Evolutionary conservation across 2,888 invertebrate species (phyloP).

Genomic region (Himalopsyche tibetana): DNA sequence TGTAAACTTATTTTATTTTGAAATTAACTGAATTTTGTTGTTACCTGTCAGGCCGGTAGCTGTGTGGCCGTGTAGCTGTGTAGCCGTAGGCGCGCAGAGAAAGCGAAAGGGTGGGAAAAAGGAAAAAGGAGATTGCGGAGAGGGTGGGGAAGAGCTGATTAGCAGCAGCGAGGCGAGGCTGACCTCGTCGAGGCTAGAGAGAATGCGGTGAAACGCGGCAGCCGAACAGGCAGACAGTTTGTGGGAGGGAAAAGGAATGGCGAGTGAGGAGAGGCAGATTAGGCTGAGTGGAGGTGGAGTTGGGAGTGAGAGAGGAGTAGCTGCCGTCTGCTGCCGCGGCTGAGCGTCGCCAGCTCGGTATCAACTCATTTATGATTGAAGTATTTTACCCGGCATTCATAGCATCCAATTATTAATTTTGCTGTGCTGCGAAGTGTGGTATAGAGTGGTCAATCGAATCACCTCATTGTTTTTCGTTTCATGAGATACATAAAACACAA

Average conservation of each 20-base stretch:
- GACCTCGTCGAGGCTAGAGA: neutral
- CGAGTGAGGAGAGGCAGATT: conserved; percentile 55
- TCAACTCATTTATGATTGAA: conserved; percentile 50
- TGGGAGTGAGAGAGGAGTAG: conserved; percentile 54
- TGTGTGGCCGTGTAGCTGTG: conserved; percentile 49
- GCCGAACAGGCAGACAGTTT: conserved; percentile 29
- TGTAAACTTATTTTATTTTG: neutral
- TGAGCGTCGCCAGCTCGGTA: conserved; percentile 56
- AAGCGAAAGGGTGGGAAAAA: conserved; percentile 59
- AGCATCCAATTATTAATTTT: neutral
- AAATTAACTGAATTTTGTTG: conserved; percentile 44
- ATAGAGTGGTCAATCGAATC: neutral
- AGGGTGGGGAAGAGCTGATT: conserved; percentile 8
- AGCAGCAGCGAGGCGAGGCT: conserved; percentile 18
- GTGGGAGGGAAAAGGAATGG: conserved; percentile 44
- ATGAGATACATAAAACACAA: neutral
- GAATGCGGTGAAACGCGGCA: conserved; percentile 36
- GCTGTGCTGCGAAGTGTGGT: neutral
- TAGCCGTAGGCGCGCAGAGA: conserved; percentile 46
- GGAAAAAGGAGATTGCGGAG: conserved; percentile 48
- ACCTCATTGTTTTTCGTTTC: neutral
- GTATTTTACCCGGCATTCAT: conserved; percentile 35
- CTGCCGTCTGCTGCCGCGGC: conserved; percentile 45
- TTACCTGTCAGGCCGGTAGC: conserved; percentile 64
- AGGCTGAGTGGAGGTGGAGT: conserved; percentile 51